Conservation (phyloP, 2,888 invertebrate genomes). For the Torymus auratus region DNA sequence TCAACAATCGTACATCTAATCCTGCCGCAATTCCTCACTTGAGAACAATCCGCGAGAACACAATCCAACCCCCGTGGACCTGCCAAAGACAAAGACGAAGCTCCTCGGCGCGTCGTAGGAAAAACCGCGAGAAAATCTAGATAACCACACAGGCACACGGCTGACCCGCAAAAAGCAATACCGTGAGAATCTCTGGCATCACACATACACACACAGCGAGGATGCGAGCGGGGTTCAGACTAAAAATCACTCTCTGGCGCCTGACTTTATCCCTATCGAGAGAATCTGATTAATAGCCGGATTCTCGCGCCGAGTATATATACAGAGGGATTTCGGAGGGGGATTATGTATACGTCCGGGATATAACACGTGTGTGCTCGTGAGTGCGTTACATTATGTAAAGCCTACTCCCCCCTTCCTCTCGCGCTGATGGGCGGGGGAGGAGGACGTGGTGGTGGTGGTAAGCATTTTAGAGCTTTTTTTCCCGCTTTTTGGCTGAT, state of each 20-base stretch:
- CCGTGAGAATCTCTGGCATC: not conserved
- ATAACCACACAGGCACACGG: too few relatives aligned
- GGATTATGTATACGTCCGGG: slow-evolving; percentile 57
- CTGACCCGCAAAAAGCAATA: too few relatives aligned
- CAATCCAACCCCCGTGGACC: too few relatives aligned
- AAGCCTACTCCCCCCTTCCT: slow-evolving; percentile 14
- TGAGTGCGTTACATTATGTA: slow-evolving; percentile 57
- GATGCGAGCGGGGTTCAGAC: slow-evolving; percentile 58
- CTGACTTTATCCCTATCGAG: slow-evolving; percentile 67
- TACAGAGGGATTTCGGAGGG: slow-evolving; percentile 46
- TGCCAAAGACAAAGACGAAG: too few relatives aligned
- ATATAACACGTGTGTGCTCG: slow-evolving; percentile 57
- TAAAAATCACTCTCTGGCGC: slow-evolving; percentile 65
- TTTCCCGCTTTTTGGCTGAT: slow-evolving; percentile 12
- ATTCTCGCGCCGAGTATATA: slow-evolving; percentile 62
- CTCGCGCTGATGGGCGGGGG: not conserved
- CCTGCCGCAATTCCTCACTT: too few relatives aligned
- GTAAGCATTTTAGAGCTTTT: slow-evolving; percentile 34
- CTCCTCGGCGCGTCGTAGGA: too few relatives aligned
- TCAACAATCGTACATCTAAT: too few relatives aligned
- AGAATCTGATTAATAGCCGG: slow-evolving; percentile 72
- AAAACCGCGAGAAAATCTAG: too few relatives aligned
- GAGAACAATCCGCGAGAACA: too few relatives aligned
- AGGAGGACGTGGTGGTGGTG: too few relatives aligned
- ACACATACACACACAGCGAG: slow-evolving; percentile 14